A percentile compares a stretch with the other conserved stretches of the same genome.
These are phyloP conservation scores for Tinea semifulvella DNA, from an alignment of 2,888 invertebrate species.

Conservation along the genomic window DNA sequence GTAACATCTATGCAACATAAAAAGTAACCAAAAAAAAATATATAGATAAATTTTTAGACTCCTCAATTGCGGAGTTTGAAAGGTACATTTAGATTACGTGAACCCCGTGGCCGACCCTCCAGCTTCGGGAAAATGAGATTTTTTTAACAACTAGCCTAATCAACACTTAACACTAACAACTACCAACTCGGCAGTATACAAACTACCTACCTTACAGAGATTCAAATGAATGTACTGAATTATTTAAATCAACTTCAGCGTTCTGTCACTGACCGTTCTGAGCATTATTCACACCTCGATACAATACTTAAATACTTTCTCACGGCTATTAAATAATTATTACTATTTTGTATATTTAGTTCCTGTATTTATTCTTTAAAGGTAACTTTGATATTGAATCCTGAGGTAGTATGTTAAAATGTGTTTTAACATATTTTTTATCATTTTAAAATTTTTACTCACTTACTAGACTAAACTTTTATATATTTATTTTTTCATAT, in stretches of 20 bases:
- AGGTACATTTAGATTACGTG: slow-evolving; percentile 61
- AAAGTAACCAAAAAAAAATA: slow-evolving; percentile 61
- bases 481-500: slow-evolving; percentile 45
- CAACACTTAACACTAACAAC: slow-evolving; percentile 42
- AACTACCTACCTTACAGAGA: slow-evolving; percentile 57
- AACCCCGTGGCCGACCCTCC: slow-evolving; percentile 9
- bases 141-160: slow-evolving; percentile 45
- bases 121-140: slow-evolving; percentile 39
- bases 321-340: slow-evolving; percentile 15
- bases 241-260: background rate
- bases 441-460: slow-evolving; percentile 29
- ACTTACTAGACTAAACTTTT: slow-evolving; percentile 47
- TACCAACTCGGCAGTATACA: slow-evolving; percentile 6
- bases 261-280: slow-evolving; percentile 16
- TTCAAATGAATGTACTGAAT: slow-evolving; percentile 35
- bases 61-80: slow-evolving; percentile 50
- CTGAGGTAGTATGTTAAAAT: slow-evolving; percentile 57
- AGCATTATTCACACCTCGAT: slow-evolving; percentile 20
- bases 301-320: slow-evolving; percentile 23
- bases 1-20: slow-evolving; percentile 70
- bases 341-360: background rate
- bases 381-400: slow-evolving; percentile 37
- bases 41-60: slow-evolving; percentile 60
- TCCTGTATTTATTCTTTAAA: slow-evolving; percentile 10
- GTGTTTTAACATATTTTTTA: slow-evolving; percentile 55